A percentile compares a stretch with the other conserved stretches of the same genome.
These are phyloP conservation scores for Helicoverpa assulta DNA, from an alignment of 2,888 invertebrate species.

Conservation along the genomic window DNA sequence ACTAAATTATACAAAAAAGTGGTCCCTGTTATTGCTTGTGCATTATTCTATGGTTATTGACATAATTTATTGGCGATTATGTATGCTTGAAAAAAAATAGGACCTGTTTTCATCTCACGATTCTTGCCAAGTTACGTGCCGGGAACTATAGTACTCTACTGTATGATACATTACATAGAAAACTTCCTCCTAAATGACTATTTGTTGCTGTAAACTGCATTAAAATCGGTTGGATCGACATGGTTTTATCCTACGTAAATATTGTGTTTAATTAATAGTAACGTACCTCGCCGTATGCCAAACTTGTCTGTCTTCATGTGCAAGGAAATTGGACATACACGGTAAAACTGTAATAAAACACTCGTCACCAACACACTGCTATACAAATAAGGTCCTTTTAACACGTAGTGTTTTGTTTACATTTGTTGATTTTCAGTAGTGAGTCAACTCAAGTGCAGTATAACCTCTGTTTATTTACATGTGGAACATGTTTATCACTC, in stretches of 20 bases:
- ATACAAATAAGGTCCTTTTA: constrained; percentile 36
- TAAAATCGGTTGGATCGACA: too few species aligned
- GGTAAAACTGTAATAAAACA: constrained; percentile 46
- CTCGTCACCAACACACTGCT: constrained; percentile 49
- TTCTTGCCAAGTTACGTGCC: too few species aligned
- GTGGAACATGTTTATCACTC: constrained; percentile 65
- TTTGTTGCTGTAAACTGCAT: too few species aligned
- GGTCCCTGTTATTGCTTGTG: too few species aligned
- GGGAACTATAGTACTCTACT: too few species aligned
- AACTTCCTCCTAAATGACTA: too few species aligned
- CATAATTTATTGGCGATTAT: too few species aligned
- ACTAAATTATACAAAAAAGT: too few species aligned
- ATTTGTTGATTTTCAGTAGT: constrained; percentile 61
- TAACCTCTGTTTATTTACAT: constrained; percentile 81
- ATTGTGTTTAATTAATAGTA: constrained; percentile 13
- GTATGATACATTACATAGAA: too few species aligned
- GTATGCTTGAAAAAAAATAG: too few species aligned
- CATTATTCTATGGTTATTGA: too few species aligned
- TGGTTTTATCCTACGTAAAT: background rate
- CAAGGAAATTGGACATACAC: constrained; percentile 27
- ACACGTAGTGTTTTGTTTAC: constrained; percentile 52
- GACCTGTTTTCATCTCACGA: too few species aligned
- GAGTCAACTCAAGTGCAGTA: constrained; percentile 70
- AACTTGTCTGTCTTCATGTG: constrained; percentile 36
- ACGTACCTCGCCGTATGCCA: constrained; percentile 35